Evolutionary conservation across 2,888 invertebrate species (phyloP).

Genomic region (Drosophila setosimentum): DNA sequence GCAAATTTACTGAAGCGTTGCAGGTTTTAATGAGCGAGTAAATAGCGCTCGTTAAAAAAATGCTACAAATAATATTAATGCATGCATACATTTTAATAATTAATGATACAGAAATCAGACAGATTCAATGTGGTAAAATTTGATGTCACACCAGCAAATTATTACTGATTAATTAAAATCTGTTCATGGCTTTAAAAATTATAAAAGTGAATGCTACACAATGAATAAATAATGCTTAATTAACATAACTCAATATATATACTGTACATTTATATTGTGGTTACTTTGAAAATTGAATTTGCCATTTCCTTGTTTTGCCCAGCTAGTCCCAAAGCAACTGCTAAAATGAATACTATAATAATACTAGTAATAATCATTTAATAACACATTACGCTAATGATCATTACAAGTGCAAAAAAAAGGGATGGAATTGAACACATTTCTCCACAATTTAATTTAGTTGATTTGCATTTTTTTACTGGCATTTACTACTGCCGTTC

Average conservation of each 20-base stretch:
- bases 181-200: slow-evolving; percentile 10
- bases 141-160: slow-evolving; percentile 33
- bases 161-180: slow-evolving; percentile 73
- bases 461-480: neutral
- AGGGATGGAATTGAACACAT: neutral
- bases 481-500: slow-evolving; percentile 23
- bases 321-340: neutral
- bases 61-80: slow-evolving; percentile 38
- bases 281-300: neutral
- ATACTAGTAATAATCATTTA: no score
- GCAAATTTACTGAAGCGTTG: slow-evolving; percentile 32
- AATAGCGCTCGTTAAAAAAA: slow-evolving; percentile 45
- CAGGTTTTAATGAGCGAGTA: slow-evolving; percentile 62
- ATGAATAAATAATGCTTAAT: slow-evolving; percentile 13
- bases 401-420: neutral
- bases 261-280: neutral
- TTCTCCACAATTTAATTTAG: neutral
- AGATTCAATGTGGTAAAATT: slow-evolving; percentile 46
- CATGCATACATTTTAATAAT: slow-evolving; percentile 63
- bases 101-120: slow-evolving; percentile 60
- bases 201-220: neutral
- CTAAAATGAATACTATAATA: neutral
- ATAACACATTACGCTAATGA: neutral
- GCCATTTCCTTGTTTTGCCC: neutral
- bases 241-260: slow-evolving; percentile 18